phyloP scores from a whole-genome alignment of 2,797 vertebrate species.

The Chaetodon trifasciatus region DNA sequence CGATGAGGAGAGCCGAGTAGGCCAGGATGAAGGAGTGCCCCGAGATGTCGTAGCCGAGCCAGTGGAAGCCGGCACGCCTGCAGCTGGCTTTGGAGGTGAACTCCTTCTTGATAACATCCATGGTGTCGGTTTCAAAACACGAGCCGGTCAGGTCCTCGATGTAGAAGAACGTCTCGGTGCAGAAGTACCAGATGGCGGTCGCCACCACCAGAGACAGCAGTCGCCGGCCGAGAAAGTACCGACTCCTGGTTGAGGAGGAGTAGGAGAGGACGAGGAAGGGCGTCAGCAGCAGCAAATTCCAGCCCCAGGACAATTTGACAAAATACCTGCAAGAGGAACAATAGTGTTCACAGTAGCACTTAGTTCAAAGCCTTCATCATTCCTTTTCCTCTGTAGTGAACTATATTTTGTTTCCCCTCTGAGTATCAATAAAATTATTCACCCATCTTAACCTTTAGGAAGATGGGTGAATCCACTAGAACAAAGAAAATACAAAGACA shows the following conservation, averaged over 20 bases:
- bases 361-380: background rate
- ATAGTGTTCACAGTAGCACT: background rate
- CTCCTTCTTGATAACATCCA: slow-evolving; percentile 49
- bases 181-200: slow-evolving; percentile 90
- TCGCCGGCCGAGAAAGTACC: slow-evolving; percentile 80
- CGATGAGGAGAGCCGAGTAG: slow-evolving; percentile 92
- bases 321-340: slow-evolving; percentile 88
- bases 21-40: slow-evolving; percentile 95
- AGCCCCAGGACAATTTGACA: slow-evolving; percentile 96
- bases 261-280: slow-evolving; percentile 92
- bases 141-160: slow-evolving; percentile 90
- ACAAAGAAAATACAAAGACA: no score
- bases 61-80: slow-evolving; percentile 84
- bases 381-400: background rate
- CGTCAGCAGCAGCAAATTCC: slow-evolving; percentile 92
- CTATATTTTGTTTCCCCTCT: background rate
- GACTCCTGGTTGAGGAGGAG: slow-evolving; percentile 77
- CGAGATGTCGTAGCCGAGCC: slow-evolving; percentile 94
- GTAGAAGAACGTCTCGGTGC: slow-evolving; percentile 87
- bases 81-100: slow-evolving; percentile 86
- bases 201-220: slow-evolving; percentile 89
- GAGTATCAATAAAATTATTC: background rate
- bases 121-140: slow-evolving; percentile 79
- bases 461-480: no score
- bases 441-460: background rate